Evolutionary conservation across 2,113 vertebrate genomes (phyloP).

Genomic region (Phrynosoma platyrhinos): DNA sequence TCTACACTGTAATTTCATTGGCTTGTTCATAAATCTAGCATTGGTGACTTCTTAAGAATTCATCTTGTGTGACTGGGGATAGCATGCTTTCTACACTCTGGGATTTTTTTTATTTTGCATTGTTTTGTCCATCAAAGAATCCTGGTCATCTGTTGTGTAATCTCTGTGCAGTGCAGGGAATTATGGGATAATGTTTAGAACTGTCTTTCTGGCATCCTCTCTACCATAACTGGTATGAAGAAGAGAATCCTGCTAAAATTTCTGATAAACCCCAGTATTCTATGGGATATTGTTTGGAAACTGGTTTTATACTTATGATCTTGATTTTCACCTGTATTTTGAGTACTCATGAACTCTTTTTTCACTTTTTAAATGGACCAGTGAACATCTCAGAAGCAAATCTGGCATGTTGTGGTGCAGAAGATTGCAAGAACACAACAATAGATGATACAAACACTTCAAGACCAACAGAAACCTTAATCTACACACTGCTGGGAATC

Average conservation of each 20-base stretch:
- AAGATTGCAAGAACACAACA: conserved; percentile 73
- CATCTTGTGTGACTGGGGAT: too few relatives aligned
- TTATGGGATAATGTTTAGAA: neutral
- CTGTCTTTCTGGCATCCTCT: neutral
- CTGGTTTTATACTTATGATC: rapidly evolving
- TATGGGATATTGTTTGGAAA: neutral
- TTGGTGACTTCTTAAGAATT: neutral
- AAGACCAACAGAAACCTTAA: conserved; percentile 73
- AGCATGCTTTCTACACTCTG: neutral
- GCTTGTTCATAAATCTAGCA: too few relatives aligned
- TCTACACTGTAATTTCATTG: too few relatives aligned
- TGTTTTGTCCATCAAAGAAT: neutral
- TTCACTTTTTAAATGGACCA: conserved; percentile 52
- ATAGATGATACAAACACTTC: conserved; percentile 41
- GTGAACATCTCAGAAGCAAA: conserved; percentile 77
- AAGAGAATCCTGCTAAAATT: neutral
- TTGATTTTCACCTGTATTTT: neutral
- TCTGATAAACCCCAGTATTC: neutral
- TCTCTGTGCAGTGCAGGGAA: neutral
- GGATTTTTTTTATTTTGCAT: too few relatives aligned
- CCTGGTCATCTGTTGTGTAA: neutral
- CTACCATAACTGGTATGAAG: neutral
- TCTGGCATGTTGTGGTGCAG: conserved; percentile 83
- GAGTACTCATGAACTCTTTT: conserved; percentile 8
- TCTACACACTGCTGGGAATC: conserved; percentile 87